Conservation (phyloP, 64 coral and sea anemone species). For the Astreopora myriophthalma region DNA sequence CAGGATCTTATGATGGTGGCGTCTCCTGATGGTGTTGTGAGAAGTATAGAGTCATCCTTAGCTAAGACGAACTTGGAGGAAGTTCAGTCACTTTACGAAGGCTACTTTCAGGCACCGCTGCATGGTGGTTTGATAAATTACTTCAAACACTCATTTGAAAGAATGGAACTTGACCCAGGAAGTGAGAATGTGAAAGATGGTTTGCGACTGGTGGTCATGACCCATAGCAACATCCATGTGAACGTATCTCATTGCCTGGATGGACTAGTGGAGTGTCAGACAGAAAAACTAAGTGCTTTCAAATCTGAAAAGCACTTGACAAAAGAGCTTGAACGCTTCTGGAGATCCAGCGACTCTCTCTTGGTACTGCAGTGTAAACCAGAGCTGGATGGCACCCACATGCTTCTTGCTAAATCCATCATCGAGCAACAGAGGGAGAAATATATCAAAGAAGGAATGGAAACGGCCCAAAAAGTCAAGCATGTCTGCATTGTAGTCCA, state of each 20-base stretch:
- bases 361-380: conserved; percentile 88
- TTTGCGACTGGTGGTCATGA: conserved; percentile 78
- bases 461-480: conserved; percentile 16
- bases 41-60: conserved; percentile 57
- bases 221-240: conserved; percentile 77
- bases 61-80: conserved; percentile 43
- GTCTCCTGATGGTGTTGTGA: conserved; percentile 84
- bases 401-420: conserved; percentile 84
- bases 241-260: conserved; percentile 65
- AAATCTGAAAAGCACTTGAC: conserved; percentile 95
- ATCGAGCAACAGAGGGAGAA: conserved; percentile 75
- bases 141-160: neutral
- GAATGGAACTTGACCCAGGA: neutral
- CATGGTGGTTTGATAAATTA: conserved; percentile 74
- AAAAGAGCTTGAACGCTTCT: conserved; percentile 78
- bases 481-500: conserved; percentile 93
- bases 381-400: conserved; percentile 81
- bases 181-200: neutral
- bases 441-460: conserved; percentile 2
- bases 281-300: conserved; percentile 82
- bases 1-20: conserved; percentile 80
- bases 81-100: conserved; percentile 37
- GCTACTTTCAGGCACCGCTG: conserved; percentile 77
- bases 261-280: conserved; percentile 51
- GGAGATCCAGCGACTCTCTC: conserved; percentile 36